Base-by-base conservation (phyloP, 2,797 vertebrate genomes). In the Brotula barbata region DNA sequence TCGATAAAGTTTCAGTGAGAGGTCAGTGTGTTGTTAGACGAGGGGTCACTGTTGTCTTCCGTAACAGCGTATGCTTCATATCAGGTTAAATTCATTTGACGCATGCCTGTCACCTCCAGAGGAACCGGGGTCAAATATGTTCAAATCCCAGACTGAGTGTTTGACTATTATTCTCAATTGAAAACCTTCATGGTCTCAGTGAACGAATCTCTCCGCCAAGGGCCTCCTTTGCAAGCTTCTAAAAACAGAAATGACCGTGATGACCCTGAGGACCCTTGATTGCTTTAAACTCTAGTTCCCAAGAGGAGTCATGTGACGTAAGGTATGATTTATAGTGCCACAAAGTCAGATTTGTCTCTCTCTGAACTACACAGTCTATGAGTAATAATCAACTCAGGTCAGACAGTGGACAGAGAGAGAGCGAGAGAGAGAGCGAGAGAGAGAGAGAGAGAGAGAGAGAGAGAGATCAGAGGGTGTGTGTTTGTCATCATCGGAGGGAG, bases 331-430 rank as follows among this genome's bases (percentile, higher is more conserved):
- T 66, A 80, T 78, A 44, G 40, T 45, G 56, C 40, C 56, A 49
- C 52, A 49, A 47, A 77, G 68, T 81, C 60, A 54, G 53, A 74
- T 78, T 58, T n/a, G n/a, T 82, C 52, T 70, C 53, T 57, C 50
- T 78, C 48, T 69, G 49, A 82, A 81, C 58, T 72, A 64, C 50
- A 17, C 19, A 43, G 41, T 45, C 20, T 22, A 48, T 68, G 63
- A 74, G 67, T 37, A 68, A 71, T 54, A 57, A 25, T 36, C 64
- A 55, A 6, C 49, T 71, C n/a, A 20, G 17, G 50, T 59, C 63
- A 70, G 21, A 55, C 7, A 23, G 47, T 58, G 52, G 63, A 70
- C 41, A 59, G 45, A 48, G 47, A 46, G 28, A 68, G 59, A 71
- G 25, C 4, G 25, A 28, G 25, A 28, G 25, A 28, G 8, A 28